Percentiles rank a stretch among this genome's conserved stretches.
phyloP scores from a whole-genome alignment of 2,113 vertebrate species.

The Oreochromis aureus region DNA sequence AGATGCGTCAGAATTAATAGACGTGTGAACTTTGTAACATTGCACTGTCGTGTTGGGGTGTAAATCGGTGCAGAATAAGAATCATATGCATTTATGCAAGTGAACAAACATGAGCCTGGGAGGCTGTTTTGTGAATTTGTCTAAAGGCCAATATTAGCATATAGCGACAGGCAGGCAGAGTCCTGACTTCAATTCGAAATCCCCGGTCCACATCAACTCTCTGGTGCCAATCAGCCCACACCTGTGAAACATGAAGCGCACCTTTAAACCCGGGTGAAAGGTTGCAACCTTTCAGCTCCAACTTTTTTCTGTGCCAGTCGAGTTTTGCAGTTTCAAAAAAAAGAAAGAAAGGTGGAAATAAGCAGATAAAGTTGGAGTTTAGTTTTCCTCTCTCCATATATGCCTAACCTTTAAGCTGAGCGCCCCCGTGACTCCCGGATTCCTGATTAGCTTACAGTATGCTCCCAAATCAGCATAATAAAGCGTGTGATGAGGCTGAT shows the following conservation, averaged over 20 bases:
- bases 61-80: slow-evolving; percentile 52
- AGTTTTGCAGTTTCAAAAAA: background rate
- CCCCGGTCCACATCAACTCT: slow-evolving; percentile 16
- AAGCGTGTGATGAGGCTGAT: slow-evolving; percentile 67
- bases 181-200: slow-evolving; percentile 59
- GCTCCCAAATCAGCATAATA: slow-evolving; percentile 68
- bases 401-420: slow-evolving; percentile 62
- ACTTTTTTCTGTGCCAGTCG: background rate
- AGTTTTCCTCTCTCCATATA: slow-evolving; percentile 34
- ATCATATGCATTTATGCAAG: slow-evolving; percentile 79
- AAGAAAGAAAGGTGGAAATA: background rate
- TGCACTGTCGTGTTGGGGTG: slow-evolving; percentile 16
- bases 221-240: slow-evolving; percentile 39
- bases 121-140: slow-evolving; percentile 69
- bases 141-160: slow-evolving; percentile 79
- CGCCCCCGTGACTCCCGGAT: slow-evolving; percentile 43
- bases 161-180: slow-evolving; percentile 54
- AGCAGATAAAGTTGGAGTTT: slow-evolving; percentile 47
- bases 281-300: slow-evolving; percentile 15
- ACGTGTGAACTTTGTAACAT: slow-evolving; percentile 57
- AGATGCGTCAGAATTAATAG: slow-evolving; percentile 62
- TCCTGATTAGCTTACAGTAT: slow-evolving; percentile 74
- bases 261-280: slow-evolving; percentile 24
- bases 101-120: slow-evolving; percentile 56
- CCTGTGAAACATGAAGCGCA: slow-evolving; percentile 7